Evolutionary conservation across 2,797 vertebrate species (phyloP), one percentile per base, ranked within the genome.

Genomic region (Octomys mimax): DNA sequence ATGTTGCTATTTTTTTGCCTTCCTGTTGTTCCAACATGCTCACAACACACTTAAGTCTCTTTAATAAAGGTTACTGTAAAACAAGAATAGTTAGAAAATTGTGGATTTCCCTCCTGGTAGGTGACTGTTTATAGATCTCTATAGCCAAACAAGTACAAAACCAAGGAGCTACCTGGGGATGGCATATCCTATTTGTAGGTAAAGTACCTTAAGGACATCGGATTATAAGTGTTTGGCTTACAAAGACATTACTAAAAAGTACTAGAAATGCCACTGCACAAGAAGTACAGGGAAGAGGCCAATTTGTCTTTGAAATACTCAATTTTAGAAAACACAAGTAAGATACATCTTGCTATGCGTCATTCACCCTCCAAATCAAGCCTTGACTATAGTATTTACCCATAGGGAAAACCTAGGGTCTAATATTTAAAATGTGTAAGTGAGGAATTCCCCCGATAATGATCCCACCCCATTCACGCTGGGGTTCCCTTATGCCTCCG

Each of bases 361-460:
- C 96, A 94, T 96, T 97, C 93, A 95, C 91, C 92, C 96, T 97
- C 93, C 91, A 97, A 94, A 92, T 92, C 42, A 93, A 98, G 93
- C 95, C 66, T 68, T 26, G 70, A 87, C 84, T 94, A 83, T 91
- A 83, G 13, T 42, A 49, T 89, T 95, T 86, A 87, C 54, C 33
- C 16, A 49, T 18, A 39, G 10, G 59, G 91, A 80, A 73, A 83
- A 68, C 68, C 81, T 86, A 57, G 0, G 18, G 46, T 52, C 71
- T 96, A 59, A 11, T 71, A 87, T 77, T 93, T 96, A 77, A 95
- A 93, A 84, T 13, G n/a, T 46, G 31, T 96, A 46, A 68, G 54
- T 71, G 1, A 62, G 42, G 57, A 52, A 73, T 82, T 66, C 79
- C 61, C n/a, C 59, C 10, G 46, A 39, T 0, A 0, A 22, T 21